Evolutionary conservation across 1,140 invertebrate species (phyloP).

Genomic region (Rhagoletis pomonella): DNA sequence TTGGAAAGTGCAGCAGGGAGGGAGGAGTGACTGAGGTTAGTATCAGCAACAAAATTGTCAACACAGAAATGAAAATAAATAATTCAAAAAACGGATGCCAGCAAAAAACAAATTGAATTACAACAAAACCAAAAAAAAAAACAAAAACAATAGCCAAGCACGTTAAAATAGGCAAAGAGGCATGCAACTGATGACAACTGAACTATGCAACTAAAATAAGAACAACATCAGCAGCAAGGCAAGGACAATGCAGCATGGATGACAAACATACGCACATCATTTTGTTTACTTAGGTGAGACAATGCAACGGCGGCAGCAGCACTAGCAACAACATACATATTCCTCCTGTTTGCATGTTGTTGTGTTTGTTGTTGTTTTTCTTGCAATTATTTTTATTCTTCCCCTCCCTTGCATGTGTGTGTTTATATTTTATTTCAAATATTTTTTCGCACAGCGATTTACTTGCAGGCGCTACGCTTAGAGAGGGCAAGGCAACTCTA

Average conservation of each 20-base stretch:
- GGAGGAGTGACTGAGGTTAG: conserved; percentile 44
- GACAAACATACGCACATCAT: too few species aligned
- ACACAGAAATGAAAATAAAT: conserved; percentile 48
- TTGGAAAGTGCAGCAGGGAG: neutral
- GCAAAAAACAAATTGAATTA: neutral
- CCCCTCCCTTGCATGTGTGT: neutral
- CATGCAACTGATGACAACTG: conserved; percentile 46
- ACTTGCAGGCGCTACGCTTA: neutral
- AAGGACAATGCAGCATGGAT: neutral
- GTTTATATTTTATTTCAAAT: conserved; percentile 3
- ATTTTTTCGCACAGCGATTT: conserved; percentile 52
- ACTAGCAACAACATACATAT: neutral
- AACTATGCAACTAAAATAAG: conserved; percentile 17
- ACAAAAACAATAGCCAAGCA: too few species aligned
- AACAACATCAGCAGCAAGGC: too few species aligned
- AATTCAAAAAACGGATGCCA: conserved; percentile 29
- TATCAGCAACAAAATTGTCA: conserved; percentile 38
- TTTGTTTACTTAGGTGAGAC: conserved; percentile 46
- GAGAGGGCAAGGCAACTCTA: neutral
- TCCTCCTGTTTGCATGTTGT: neutral
- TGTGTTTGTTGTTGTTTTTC: neutral
- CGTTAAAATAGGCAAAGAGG: conserved; percentile 12
- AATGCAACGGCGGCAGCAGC: conserved; percentile 33
- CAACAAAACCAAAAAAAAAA: conserved; percentile 1
- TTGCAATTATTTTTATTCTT: conserved; percentile 22